Base-by-base conservation (phyloP, 2,888 invertebrate genomes). In the Brassicogethes aeneus region DNA sequence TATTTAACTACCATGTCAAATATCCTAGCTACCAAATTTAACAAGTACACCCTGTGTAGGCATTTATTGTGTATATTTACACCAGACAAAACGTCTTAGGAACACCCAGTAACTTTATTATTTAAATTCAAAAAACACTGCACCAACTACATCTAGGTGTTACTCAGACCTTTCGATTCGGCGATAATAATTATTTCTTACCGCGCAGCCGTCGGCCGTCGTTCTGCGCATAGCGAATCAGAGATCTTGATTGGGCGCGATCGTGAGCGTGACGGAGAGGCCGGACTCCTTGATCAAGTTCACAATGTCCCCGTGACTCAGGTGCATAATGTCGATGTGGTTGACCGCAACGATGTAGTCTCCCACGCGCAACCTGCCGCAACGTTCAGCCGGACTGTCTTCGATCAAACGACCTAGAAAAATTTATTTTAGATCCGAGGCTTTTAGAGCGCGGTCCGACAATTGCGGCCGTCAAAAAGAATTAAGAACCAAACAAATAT, bases 241-340 rank as follows among this genome's bases (percentile, higher is more conserved):
- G 53, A 63, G 61, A 53, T 82, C 81, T 62, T 73, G 57, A 34
- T 77, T 77, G 47, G 76, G 73, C 14, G 77, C 77, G 43, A 91
- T 89, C 10, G 88, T 90, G 37, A 91, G 73, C 0, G 90, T 88
- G 43, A 96, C 93, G 36, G 86, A 80, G 51, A 89, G 79, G 15
- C 96, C 96, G 1, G 95, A 95, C 62, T 91, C 94, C 69, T 96
- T 97, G 61, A 97, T 97, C 46, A 97, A 79, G 62, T 93, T 92
- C 2, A 97, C 96, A 43, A 97, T 94, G 61, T 96, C 94, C 17
- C 94, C 94, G 63, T 97, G 97, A 52, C 89, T 87, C 66, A 96
- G 79, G 61, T 87, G 85, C 45, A 88, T 82, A 51, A 97, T 94
- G 58, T 92, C 85, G 39, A 86, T 82, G 46, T 86, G 85, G 74